Evolutionary conservation across 1,140 invertebrate genomes (phyloP), one percentile per base, ranked within the genome.

Genomic region (Grapholita molesta): DNA sequence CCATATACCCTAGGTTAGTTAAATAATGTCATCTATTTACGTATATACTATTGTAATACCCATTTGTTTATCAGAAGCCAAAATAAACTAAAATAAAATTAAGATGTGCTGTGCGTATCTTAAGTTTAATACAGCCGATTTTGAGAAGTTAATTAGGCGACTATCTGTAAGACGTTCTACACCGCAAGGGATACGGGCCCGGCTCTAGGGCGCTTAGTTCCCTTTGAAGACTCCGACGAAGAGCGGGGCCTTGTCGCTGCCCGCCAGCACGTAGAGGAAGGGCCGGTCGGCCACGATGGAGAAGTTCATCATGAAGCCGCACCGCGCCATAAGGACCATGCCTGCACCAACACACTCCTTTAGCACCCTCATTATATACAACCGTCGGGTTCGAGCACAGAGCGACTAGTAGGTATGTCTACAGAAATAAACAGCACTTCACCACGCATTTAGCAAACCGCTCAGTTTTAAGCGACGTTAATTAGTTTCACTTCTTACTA

Each of bases 201-300:
- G 18, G 7, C 3, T 28, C n/a, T 28, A 15, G 15, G 15, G 24
- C 15, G 3, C 18, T 24, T 28, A 52, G 38, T 35, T 48, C n/a
- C 35, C 42, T 33, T 25, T 15, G 66, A 28, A 70, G 18, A 55
- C 12, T 25, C 69, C 69, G 28, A 70, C 23, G 57, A 70, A 70
- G 35, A 70, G 64, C 5, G 69, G 21, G 11, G 24, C 53, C n/a
- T 55, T 65, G 11, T 70, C 64, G 23, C 23, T 28, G 33, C 32
- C 64, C 3, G n/a, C 12, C 15, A 70, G 69, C n/a, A 67, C 15
- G 42, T 70, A 70, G 28, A 70, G 64, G 69, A 70, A 70, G 12
- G 69, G 69, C 18, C 55, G 64, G 21, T 66, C 42, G 15, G 64
- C 64, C 23, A 42, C 48, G 64, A 70, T 57, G 38, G 48, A 23